Percentiles rank a stretch among this genome's conserved stretches.
phyloP scores from a whole-genome alignment of 2,888 invertebrate species.

The Hypomecis punctinalis region DNA sequence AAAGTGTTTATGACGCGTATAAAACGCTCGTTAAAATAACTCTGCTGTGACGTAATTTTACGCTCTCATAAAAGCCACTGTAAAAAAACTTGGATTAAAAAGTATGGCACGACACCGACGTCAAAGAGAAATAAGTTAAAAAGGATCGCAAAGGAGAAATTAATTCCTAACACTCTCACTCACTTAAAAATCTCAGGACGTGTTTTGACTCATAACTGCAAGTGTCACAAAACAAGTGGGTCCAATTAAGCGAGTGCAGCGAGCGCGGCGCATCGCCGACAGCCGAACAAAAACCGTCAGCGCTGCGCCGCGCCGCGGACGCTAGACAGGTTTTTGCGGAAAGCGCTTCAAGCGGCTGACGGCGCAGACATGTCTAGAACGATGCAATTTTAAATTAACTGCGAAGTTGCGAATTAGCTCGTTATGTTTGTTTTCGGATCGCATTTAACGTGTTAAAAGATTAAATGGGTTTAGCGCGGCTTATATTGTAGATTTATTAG shows the following conservation, averaged over 20 bases:
- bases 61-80: conserved; percentile 3
- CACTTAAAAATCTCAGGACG: conserved; percentile 7
- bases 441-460: conserved; percentile 10
- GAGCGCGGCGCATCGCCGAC: conserved; percentile 11
- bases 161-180: neutral
- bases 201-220: conserved; percentile 30
- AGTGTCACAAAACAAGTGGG: conserved; percentile 29
- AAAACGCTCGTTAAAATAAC: conserved; percentile 21
- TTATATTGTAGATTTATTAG: no score
- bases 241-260: conserved; percentile 24
- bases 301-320: conserved; percentile 5
- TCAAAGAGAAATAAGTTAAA: conserved; percentile 1
- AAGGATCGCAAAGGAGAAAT: neutral
- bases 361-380: conserved; percentile 9
- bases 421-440: conserved; percentile 14
- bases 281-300: conserved; percentile 22
- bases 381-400: conserved; percentile 28
- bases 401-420: conserved; percentile 8
- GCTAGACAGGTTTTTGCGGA: conserved; percentile 29
- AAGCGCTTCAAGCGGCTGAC: conserved; percentile 33
- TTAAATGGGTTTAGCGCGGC: neutral
- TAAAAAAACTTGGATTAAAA: conserved; percentile 25
- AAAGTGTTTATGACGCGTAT: conserved; percentile 18
- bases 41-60: conserved; percentile 6
- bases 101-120: neutral